phyloP scores from a whole-genome alignment of 2,888 invertebrate genomes.

The Calameuta pallipes region DNA sequence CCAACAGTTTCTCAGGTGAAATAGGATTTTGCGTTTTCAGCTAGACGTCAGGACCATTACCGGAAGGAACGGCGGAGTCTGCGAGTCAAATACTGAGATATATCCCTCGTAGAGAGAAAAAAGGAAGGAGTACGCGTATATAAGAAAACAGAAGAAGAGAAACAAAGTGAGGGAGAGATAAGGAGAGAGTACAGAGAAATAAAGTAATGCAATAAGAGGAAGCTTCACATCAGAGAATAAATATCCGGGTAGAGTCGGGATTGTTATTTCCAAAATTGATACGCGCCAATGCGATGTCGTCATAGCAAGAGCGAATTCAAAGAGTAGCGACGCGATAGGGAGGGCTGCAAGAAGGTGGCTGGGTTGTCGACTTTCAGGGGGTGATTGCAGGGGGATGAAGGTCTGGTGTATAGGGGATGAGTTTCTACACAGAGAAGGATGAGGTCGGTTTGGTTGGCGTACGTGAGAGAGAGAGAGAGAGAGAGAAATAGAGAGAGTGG shows the following conservation, averaged over 20 bases:
- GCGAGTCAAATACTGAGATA: neutral
- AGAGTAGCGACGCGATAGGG: neutral
- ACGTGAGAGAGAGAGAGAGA: conserved; percentile 11
- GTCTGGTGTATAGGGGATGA: neutral
- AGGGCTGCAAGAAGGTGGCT: neutral
- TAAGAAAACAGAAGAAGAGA: conserved; percentile 24
- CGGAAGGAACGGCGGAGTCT: conserved; percentile 29
- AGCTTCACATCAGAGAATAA: neutral
- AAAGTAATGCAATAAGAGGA: neutral
- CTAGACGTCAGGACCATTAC: conserved; percentile 63
- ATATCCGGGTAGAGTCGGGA: conserved; percentile 24
- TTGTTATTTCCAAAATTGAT: conserved; percentile 57
- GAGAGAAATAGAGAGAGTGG: neutral
- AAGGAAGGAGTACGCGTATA: conserved; percentile 24
- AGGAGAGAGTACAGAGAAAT: conserved; percentile 4
- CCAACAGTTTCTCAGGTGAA: conserved; percentile 36
- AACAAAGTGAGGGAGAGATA: conserved; percentile 8
- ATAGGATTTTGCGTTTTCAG: conserved; percentile 64
- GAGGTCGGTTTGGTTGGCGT: conserved; percentile 14
- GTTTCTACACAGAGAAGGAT: conserved; percentile 12
- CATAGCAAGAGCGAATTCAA: neutral
- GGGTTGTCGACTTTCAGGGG: too few species aligned
- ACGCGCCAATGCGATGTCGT: conserved; percentile 29
- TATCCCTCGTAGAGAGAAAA: conserved; percentile 32
- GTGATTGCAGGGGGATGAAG: neutral